Evolutionary conservation across 2,113 vertebrate species (phyloP).

Genomic region (Limnothrissa miodon): DNA sequence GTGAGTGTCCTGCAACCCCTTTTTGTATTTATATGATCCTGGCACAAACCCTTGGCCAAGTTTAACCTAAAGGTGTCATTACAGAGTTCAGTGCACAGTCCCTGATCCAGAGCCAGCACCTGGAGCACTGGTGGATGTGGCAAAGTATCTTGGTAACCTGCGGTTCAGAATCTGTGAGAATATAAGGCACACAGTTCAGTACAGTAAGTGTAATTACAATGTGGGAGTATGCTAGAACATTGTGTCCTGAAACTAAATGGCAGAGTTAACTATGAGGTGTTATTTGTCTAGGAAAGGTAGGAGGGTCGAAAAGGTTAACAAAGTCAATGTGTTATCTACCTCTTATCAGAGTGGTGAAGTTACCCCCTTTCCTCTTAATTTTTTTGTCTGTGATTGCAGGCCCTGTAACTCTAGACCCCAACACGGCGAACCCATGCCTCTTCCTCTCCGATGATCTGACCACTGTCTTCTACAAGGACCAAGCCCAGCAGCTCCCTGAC

Average conservation of each 20-base stretch:
- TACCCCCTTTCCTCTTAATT: neutral
- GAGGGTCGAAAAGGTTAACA: too few species aligned
- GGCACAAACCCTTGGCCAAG: neutral
- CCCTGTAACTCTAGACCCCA: constrained; percentile 33
- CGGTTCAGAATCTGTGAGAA: constrained; percentile 24
- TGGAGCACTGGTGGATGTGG: constrained; percentile 13
- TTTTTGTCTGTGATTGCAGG: neutral
- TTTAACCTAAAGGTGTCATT: neutral
- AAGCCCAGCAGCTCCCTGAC: constrained; percentile 22
- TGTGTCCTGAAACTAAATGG: neutral
- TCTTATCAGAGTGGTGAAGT: neutral
- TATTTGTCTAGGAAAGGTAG: too few species aligned
- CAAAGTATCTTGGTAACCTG: constrained; percentile 21
- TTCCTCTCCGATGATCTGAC: constrained; percentile 34
- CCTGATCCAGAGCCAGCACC: constrained; percentile 6
- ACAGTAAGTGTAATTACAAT: constrained; percentile 11
- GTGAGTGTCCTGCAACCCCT: neutral
- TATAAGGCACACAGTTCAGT: constrained; percentile 1
- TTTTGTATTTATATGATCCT: neutral
- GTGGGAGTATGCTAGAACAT: neutral
- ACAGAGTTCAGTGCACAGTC: constrained; percentile 13
- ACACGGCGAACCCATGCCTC: constrained; percentile 25
- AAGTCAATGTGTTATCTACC: neutral
- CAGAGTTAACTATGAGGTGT: neutral
- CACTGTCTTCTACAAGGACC: neutral